Base-by-base conservation (phyloP, 2,113 vertebrate genomes). In the Callithrix jacchus region DNA sequence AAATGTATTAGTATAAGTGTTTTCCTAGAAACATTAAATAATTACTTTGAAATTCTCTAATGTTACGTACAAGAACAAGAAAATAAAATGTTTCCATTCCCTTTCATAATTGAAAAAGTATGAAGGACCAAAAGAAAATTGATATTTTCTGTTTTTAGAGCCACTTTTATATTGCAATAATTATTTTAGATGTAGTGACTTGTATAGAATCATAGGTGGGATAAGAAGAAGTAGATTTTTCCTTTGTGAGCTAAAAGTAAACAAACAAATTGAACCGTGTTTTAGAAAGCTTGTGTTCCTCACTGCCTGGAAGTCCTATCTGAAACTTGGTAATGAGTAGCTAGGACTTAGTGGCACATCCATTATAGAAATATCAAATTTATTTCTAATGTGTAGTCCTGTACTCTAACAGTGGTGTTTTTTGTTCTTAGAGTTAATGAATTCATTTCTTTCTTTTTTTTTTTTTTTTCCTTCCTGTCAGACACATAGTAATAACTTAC, bases 401-500 rank as follows among this genome's bases (percentile, higher is more conserved):
- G 5, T 10, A 30, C 64, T 86, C 37, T 52, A 58, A 66, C 64
- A 56, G 21, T 91, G 52, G 23, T 54, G 54, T 21, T 91, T 87
- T 64, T 87, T 91, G 25, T n/a, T 47, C 54, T 91, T 73, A n/a
- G 58, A 74, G 49, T 84, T 87, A 4, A 9, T 35, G 1, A 17
- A 64, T 68, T 84, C 18, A 6, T 70, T 70, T 93, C 61, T 84
- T 64, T 37, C 21, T 54, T 61, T 49, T 13, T 21, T 74, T 30
- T 83, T 83, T n/a, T 82, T 30, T 77, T 32, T 76, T 52, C 40
- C 61, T 96, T 2, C 76, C 64, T 94, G 40, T 71, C 64, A 95
- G 97, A 71, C 56, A 87, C 40, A 58, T 88, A 17, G 93, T 95
- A 97, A 91, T 95, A 54, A 97, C 66, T 98, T 97, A 92, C 0